Percentiles rank a stretch among this genome's conserved stretches.
Conservation (phyloP, 2,113 vertebrate genomes). For the Bettongia penicillata region DNA sequence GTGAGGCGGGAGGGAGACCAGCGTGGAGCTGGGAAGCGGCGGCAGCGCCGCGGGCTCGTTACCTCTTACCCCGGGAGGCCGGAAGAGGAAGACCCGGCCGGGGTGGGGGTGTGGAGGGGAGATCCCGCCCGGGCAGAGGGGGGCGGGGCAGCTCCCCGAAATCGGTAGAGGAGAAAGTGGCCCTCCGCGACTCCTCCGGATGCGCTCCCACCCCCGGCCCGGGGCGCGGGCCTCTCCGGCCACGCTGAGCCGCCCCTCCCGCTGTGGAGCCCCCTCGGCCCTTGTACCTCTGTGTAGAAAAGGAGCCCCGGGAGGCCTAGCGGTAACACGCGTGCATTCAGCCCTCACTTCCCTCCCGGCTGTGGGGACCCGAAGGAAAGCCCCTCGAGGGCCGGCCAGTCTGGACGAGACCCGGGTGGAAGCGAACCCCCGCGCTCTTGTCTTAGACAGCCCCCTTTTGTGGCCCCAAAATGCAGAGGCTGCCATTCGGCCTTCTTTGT, state of each 20-base stretch:
- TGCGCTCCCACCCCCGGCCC: background rate
- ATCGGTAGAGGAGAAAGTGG: background rate
- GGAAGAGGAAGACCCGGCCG: background rate
- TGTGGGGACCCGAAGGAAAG: background rate
- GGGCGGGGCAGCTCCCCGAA: conserved; percentile 65
- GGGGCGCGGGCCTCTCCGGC: background rate
- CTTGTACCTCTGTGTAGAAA: too few relatives aligned
- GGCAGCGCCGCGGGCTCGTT: too few relatives aligned
- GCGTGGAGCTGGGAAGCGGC: too few relatives aligned
- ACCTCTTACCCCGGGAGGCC: background rate
- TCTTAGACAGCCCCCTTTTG: background rate
- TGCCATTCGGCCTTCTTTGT: background rate
- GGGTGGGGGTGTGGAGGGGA: background rate
- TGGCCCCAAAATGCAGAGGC: too few relatives aligned
- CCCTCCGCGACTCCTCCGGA: background rate
- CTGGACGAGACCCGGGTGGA: background rate
- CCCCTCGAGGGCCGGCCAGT: too few relatives aligned
- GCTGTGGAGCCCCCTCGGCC: background rate
- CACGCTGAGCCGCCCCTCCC: background rate
- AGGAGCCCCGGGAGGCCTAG: too few relatives aligned
- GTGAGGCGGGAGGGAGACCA: conserved; percentile 25
- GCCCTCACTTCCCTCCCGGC: too few relatives aligned
- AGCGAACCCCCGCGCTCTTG: background rate
- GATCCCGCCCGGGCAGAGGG: conserved; percentile 69
- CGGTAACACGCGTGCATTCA: too few relatives aligned